Evolutionary conservation across 2,888 invertebrate genomes (phyloP), one percentile per base, ranked within the genome.

Genomic region (Scaptomyza reducta): DNA sequence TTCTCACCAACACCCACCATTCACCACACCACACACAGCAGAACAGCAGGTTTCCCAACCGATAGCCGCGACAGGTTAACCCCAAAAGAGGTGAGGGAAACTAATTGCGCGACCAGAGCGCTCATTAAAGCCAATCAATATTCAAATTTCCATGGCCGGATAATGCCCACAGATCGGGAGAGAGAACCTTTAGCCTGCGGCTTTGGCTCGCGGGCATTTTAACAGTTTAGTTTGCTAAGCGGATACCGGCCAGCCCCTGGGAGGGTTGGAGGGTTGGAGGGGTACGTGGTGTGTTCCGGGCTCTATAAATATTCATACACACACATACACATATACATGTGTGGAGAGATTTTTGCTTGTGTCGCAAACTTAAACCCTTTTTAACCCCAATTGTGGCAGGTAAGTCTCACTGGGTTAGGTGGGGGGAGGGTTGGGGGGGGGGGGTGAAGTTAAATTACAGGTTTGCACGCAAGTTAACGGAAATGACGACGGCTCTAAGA

Each of bases 61-160:
- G 58, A 72, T 68, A 59, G 46, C 53, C 9, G 38, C 14, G 3
- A 3, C 51, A 31, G 33, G 41, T 41, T 38, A 14, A 38, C 14
- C 38, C 38, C 14, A 7, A 9, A n/a, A 22, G 35, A 1, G 16
- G 29, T 45, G 18, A 14, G 38, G 31, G 35, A 18, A 58, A 69
- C 74, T 85, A 81, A 85, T 85, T 81, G 86, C 53, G 79, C 77
- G 69, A 61, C 69, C 86, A 62, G 71, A 25, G 62, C 68, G 66
- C 87, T 82, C 87, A 82, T 82, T 82, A 82, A 74, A 86, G 60
- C 76, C 82, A 82, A 82, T 82, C 82, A 82, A 82, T 82, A 82
- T 82, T 82, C 87, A 82, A 83, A 82, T 86, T 69, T 65, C 31
- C 46, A 53, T 18, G 51, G 11, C 56, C 10, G 9, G 9, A 22